These are phyloP conservation scores for Characodon lateralis DNA, from an alignment of 2,797 vertebrate genomes.

Conservation along the genomic window DNA sequence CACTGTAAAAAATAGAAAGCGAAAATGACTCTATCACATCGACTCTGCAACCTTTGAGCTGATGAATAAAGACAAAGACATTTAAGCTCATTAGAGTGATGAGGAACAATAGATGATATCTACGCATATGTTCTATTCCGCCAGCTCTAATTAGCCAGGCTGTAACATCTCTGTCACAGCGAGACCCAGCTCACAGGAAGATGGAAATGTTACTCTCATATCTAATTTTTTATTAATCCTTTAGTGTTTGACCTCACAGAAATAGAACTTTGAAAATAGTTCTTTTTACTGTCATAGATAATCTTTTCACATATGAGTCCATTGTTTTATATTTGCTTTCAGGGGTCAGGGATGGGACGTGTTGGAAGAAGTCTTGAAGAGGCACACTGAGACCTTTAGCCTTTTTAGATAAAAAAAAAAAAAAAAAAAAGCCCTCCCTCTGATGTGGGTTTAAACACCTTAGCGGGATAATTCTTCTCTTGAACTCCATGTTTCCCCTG, in stretches of 20 bases:
- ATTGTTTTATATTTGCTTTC: slow-evolving; percentile 7
- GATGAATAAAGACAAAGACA: slow-evolving; percentile 76
- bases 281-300: slow-evolving; percentile 39
- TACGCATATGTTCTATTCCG: slow-evolving; percentile 64
- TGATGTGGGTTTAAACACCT: slow-evolving; percentile 61
- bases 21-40: slow-evolving; percentile 38
- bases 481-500: slow-evolving; percentile 49
- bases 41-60: slow-evolving; percentile 67
- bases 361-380: slow-evolving; percentile 53
- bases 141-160: slow-evolving; percentile 72
- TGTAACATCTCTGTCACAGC: slow-evolving; percentile 72
- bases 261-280: slow-evolving; percentile 19
- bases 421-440: slow-evolving; percentile 52
- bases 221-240: slow-evolving; percentile 55
- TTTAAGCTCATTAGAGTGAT: slow-evolving; percentile 78
- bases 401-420: slow-evolving; percentile 58
- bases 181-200: slow-evolving; percentile 50
- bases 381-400: slow-evolving; percentile 53
- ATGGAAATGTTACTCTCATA: slow-evolving; percentile 76
- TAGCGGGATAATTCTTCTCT: slow-evolving; percentile 62
- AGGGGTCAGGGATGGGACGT: slow-evolving; percentile 15
- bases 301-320: slow-evolving; percentile 39
- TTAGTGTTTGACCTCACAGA: slow-evolving; percentile 44
- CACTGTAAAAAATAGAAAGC: slow-evolving; percentile 41
- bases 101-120: slow-evolving; percentile 78